Evolutionary conservation across 64 coral and sea anemone genomes (phyloP), one percentile per base, ranked within the genome.

Genomic region (Montipora efflorescens): DNA sequence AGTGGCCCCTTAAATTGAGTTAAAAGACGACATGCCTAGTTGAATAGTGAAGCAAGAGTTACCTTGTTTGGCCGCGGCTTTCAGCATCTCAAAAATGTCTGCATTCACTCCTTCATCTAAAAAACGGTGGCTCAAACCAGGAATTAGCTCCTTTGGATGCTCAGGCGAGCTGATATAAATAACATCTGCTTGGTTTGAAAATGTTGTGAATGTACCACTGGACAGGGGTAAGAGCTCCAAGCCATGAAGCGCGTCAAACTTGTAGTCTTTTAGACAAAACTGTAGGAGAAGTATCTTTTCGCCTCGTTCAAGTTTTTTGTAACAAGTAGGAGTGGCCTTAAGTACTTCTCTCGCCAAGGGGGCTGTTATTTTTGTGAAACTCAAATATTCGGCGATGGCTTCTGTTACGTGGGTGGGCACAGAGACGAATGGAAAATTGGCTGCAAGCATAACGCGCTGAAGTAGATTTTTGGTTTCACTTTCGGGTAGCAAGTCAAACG

Each of bases 211-310:
- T 8, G 13, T 79, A 3, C 86, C 90, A 73, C 90, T 71, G n/a
- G 88, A 87, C 3, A 93, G 48, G 8, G 91, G 95, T 20, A 96
- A 82, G 10, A 96, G 77, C 22, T 93, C 23, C 43, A 96, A 69
- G 79, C 75, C 91, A 77, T 16, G 47, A 20, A 96, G 91, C 2
- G 87, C 58, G 10, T 14, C 22, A 78, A 87, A 87, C 8, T 87
- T 36, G 25, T 52, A 50, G 47, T 96, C 95, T 18, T 71, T 79
- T n/a, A 96, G 68, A 25, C 90, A 22, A 76, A 78, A 96, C 28
- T 80, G 23, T 11, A 96, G 77, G 20, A 96, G 91, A 19, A 75
- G 47, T 5, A 93, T 70, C 87, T 93, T 96, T 7, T 93, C 91
- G 18, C 43, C 5, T 46, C 80, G n/a, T 4, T 59, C 20, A 52